Evolutionary conservation across 2,797 vertebrate genomes (phyloP).

Genomic region (Xyrichtys novacula): DNA sequence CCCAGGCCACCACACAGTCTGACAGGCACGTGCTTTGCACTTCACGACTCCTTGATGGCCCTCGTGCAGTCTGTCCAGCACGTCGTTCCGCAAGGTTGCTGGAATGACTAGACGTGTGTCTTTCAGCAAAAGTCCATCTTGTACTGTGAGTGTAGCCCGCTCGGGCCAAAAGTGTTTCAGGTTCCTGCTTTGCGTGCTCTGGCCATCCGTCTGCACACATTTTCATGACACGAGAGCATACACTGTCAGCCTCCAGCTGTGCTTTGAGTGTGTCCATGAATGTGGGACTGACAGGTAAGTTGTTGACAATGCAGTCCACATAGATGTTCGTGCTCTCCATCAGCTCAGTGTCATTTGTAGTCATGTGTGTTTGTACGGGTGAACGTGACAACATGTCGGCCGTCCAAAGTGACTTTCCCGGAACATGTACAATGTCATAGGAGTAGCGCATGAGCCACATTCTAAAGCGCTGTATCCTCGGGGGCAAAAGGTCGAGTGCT

Average conservation of each 20-base stretch:
- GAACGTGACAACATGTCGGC: neutral
- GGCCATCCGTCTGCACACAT: neutral
- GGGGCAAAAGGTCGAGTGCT: conserved; percentile 22
- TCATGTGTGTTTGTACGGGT: neutral
- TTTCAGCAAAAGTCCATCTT: neutral
- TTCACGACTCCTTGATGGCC: neutral
- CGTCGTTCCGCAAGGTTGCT: neutral
- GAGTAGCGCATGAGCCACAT: conserved; percentile 15
- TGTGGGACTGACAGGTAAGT: neutral
- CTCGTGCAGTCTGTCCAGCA: neutral
- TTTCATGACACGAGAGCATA: neutral
- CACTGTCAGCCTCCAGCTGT: neutral
- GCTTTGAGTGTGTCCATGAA: neutral
- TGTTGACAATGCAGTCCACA: neutral
- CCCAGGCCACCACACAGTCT: neutral
- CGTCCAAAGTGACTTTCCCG: neutral
- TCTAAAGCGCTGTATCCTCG: conserved; percentile 22
- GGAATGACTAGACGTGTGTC: neutral
- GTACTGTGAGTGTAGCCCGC: neutral
- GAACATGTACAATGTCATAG: neutral
- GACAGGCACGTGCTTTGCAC: neutral
- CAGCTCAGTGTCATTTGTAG: neutral
- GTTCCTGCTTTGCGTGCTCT: neutral
- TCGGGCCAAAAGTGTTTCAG: neutral
- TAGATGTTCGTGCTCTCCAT: conserved; percentile 1